Percentiles rank a stretch among this genome's conserved stretches.
phyloP scores from a whole-genome alignment of 2,888 invertebrate genomes.

The Xanthostigma xanthostigma region DNA sequence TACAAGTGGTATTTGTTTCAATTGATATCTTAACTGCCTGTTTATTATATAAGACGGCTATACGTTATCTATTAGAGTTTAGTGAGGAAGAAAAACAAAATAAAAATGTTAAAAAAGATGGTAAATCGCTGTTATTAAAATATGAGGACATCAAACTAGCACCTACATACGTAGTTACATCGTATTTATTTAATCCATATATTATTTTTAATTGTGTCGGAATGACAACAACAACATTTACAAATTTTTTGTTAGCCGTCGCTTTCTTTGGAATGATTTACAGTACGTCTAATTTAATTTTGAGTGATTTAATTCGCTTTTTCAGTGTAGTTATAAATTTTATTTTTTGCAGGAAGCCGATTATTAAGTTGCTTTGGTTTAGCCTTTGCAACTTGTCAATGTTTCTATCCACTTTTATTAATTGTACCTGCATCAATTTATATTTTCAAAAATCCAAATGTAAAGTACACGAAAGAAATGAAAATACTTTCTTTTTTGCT shows the following conservation, averaged over 20 bases:
- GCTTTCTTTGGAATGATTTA: slow-evolving; percentile 55
- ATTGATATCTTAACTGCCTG: slow-evolving; percentile 65
- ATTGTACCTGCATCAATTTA: slow-evolving; percentile 69
- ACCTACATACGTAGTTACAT: slow-evolving; percentile 55
- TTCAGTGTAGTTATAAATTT: background rate
- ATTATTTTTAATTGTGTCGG: slow-evolving; percentile 75
- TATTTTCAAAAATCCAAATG: slow-evolving; percentile 38
- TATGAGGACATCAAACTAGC: slow-evolving; percentile 42
- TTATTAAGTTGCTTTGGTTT: slow-evolving; percentile 49
- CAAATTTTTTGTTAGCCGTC: slow-evolving; percentile 66
- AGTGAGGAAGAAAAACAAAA: slow-evolving; percentile 36
- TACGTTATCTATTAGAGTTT: slow-evolving; percentile 45
- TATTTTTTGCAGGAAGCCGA: slow-evolving; percentile 33
- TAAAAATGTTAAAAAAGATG: slow-evolving; percentile 37
- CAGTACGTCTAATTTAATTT: slow-evolving; percentile 22
- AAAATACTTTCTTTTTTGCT: background rate
- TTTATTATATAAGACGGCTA: slow-evolving; percentile 54
- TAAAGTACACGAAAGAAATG: slow-evolving; percentile 17
- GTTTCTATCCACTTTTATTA: slow-evolving; percentile 67
- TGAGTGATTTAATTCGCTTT: too few species aligned
- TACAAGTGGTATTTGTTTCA: slow-evolving; percentile 51
- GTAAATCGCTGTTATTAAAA: slow-evolving; percentile 35
- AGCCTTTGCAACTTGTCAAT: slow-evolving; percentile 67
- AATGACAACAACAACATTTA: slow-evolving; percentile 78
- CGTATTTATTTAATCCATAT: slow-evolving; percentile 82